Base-by-base conservation (phyloP, 2,113 vertebrate genomes). In the Petroica traversi region DNA sequence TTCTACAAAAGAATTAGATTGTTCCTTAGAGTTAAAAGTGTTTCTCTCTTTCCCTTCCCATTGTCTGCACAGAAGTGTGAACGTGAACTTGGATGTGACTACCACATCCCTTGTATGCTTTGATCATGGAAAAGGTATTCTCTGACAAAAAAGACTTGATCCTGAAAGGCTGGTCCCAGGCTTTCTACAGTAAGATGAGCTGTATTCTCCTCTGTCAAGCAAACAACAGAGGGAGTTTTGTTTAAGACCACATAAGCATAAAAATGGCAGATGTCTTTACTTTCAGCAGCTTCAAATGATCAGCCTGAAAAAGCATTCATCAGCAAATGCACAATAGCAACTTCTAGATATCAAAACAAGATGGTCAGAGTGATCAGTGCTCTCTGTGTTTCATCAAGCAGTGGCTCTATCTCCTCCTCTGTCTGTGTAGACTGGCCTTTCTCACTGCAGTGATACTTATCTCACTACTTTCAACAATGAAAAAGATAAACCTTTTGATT, bases 181-280 rank as follows among this genome's bases (percentile, higher is more conserved):
- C 91, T 97, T 94, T 97, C 92, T 93, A 48, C 55, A 97, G 97
- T 97, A 98, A 98, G 84, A 95, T 69, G 98, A 99, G 98, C 97
- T 98, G 97, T 97, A 97, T 97, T 98, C 96, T 98, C 82, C 95
- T 98, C 98, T 98, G 97, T 98, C 95, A 96, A 96, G 91, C 40
- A 72, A 93, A 97, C 74, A 98, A 99, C 98, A 99, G 98, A 98
- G 98, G 94, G 95, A 96, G 96, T 98, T 98, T 99, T 99, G 98
- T 99, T 92, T 97, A 61, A 97, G 88, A 85, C 59, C 87, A 96
- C 88, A 97, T 97, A 97, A 97, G 96, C 96, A 98, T 97, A 92
- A 97, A 98, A 98, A 97, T 97, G 94, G 97, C 96, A 97, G 93
- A 93, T 96, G 96, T 85, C 96, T 91, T 97, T 92, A 96, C 96